Evolutionary conservation across 2,797 vertebrate genomes (phyloP), one percentile per base, ranked within the genome.

Genomic region (Emys orbicularis): DNA sequence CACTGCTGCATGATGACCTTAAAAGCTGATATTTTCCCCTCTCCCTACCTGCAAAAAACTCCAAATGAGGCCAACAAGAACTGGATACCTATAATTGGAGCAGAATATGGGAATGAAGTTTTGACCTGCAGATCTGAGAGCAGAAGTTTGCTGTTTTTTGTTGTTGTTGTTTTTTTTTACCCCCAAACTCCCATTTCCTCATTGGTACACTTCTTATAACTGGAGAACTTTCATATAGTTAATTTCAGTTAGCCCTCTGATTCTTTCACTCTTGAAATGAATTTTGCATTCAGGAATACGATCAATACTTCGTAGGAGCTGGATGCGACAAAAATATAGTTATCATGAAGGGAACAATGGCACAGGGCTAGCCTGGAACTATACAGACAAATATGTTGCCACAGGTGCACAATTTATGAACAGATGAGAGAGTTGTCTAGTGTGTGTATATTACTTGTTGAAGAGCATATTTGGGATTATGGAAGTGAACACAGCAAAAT

Each of bases 21-120:
- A 82, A 80, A 95, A 93, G 29, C 44, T 83, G 91, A 56, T 79
- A 27, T 6, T 1, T 1, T 5, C 1, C 12, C 2, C 2, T 12
- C 1, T 72, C 6, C 5, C 41, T 61, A 74, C 90, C 84, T 86
- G 37, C 23, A 34, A 93, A 25, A n/a, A 80, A n/a, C 89, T 96
- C 27, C 65, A 3, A 4, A 25, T 74, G 50, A 89, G 91, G 52
- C 92, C 91, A 29, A 50, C 72, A 84, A 81, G 5, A 85, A 86
- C 3, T 61, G 6, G 11, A 15, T 81, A 16, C 29, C 4, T 79
- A 0, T 86, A 88, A 56, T n/a, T 57, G 19, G 57, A 74, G 72
- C 72, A 54, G 87, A 57, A 91, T 77, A 47, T 41, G 57, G 3
- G 3, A 3, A n/a, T 21, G 50, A 44, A 81, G 83, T 49, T 86